Base-by-base conservation (phyloP, 2,888 invertebrate species). In the Morpho achilles region DNA sequence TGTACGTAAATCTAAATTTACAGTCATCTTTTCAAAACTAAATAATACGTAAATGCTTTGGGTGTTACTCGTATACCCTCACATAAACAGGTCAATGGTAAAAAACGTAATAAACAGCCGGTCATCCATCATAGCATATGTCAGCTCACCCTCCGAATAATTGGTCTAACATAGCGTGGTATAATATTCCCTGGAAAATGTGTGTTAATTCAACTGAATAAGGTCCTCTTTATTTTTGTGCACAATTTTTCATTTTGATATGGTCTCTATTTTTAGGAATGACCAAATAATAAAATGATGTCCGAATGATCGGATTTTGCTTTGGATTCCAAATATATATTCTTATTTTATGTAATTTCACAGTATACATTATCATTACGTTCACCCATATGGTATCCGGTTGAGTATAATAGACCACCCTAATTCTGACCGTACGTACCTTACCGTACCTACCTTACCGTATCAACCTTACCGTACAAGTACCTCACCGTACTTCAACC, bases 71-170 rank as follows among this genome's bases (percentile, higher is more conserved):
- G 39, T 39, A 45, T n/a, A 53, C 10, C 53, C 53, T 50, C 56
- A 56, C 53, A 58, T 58, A 61, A 64, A 61, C 61, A 61, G 61
- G 62, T 60, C 66, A 59, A 70, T 69, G 62, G 69, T 73, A 76
- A 76, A 75, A 75, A 75, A 72, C 70, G 74, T 73, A 73, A 79
- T 78, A 80, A 78, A 77, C 68, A 71, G 72, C 69, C 70, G 71
- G 74, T 73, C 77, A 74, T 83, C 72, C 75, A 78, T 82, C 81
- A 80, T 74, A 66, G 69, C 65, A 67, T 69, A 70, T 71, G 79
- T 74, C 71, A 69, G 71, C 66, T 68, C 67, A 69, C 72, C 69
- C 69, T 55, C 55, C 73, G 73, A 81, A 80, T 82, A 80, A 83
- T 82, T 80, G 79, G 75, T 72, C 23, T 49, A 59, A 53, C 66